Conservation (phyloP, 2,113 vertebrate species). For the Fregetta grallaria region DNA sequence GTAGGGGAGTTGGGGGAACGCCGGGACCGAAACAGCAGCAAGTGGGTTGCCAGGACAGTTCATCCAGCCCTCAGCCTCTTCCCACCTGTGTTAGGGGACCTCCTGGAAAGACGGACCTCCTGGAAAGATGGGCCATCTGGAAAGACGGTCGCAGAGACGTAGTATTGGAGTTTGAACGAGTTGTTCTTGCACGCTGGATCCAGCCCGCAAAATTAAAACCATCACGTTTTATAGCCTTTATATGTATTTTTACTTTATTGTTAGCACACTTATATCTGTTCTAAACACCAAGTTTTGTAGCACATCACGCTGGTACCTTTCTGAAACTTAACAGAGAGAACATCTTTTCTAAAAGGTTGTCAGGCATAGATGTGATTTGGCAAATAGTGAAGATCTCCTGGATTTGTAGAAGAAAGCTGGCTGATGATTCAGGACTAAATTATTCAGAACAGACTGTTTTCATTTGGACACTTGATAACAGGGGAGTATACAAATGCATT, state of each 20-base stretch:
- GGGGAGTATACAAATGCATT: not conserved
- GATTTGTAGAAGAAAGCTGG: not conserved
- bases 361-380: not conserved
- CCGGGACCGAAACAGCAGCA: not conserved
- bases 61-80: not conserved
- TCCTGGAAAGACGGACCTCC: not conserved
- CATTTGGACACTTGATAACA: slow-evolving; percentile 18
- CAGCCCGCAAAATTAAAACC: not conserved
- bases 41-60: not conserved
- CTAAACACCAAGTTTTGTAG: not conserved
- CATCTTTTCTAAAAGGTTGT: not conserved
- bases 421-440: slow-evolving; percentile 21
- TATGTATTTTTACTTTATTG: not conserved
- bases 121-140: not conserved
- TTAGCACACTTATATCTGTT: not conserved
- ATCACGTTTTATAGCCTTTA: not conserved
- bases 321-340: not conserved
- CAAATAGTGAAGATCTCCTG: not conserved
- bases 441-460: slow-evolving; percentile 35
- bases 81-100: not conserved
- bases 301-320: not conserved
- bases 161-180: accelerated
- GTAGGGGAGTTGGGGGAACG: not conserved
- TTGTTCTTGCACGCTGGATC: not conserved
- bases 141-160: not conserved